Base-by-base conservation (phyloP, 2,888 invertebrate species). In the Lepetodrilus schrolli region DNA sequence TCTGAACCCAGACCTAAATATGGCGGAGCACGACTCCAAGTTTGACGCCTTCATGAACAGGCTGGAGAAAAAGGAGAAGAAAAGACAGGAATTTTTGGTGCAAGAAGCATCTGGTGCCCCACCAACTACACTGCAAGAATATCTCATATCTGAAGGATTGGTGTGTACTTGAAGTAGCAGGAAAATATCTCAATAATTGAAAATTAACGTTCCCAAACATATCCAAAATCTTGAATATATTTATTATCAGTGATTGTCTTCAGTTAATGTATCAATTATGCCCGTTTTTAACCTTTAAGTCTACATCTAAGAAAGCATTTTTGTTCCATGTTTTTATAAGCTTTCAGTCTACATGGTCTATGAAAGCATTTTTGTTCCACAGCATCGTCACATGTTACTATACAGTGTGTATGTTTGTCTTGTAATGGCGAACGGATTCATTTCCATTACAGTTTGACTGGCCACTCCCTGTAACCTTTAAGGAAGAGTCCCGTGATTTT, bases 401-500 rank as follows among this genome's bases (percentile, higher is more conserved):
- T 1, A 38, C 1, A 13, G 7, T 70, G 13, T 69, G 43, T 47
- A 69, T 71, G 20, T 2, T 66, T 34, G 48, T 17, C 37, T 43
- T 17, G 4, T 7, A 7, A 13, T 43, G 17, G n/a, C 17, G 4
- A n/a, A n/a, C n/a, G n/a, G n/a, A n/a, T 43, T 13, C 4, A 17
- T 43, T 43, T 17, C 10, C 17, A 43, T 43, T 43, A 3, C 75
- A 86, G 85, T 77, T 78, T 23, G 87, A 87, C 66, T 88, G 89
- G 88, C 89, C 88, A 20, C 81, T 84, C 43, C 80, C 82, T 23
- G 70, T 88, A 71, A 86, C 84, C 36, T n/a, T n/a, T n/a, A 85
- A 86, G 43, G 88, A 88, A 73, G 83, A 84, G n/a, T 82, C 86
- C 5, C 73, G 88, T 68, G 86, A 86, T 66, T 78, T 87, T n/a